phyloP scores from a whole-genome alignment of 2,113 vertebrate genomes.

The Proteles cristata region DNA sequence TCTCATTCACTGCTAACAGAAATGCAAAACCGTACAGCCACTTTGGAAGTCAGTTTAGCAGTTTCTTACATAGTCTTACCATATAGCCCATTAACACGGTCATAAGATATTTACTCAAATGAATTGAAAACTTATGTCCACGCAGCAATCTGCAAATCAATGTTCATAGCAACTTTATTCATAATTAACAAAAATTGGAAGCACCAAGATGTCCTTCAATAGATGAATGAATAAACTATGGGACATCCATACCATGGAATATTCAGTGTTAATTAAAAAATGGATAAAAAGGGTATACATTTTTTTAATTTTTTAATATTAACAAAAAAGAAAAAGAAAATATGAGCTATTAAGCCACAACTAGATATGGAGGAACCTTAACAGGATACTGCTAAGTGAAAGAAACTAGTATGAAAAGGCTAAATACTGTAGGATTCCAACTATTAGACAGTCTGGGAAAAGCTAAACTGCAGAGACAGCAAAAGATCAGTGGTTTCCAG shows the following conservation, averaged over 20 bases:
- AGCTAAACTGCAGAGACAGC: background rate
- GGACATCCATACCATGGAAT: background rate
- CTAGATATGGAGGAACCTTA: background rate
- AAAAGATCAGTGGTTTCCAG: background rate
- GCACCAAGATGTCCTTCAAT: background rate
- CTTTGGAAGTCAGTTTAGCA: background rate
- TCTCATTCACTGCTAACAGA: rapidly evolving
- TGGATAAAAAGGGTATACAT: background rate
- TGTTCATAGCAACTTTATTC: background rate
- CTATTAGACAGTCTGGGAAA: background rate
- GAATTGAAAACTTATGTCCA: background rate
- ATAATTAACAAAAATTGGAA: background rate
- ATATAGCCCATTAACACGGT: background rate
- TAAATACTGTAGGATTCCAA: background rate
- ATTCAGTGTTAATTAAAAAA: background rate
- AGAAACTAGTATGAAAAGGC: background rate
- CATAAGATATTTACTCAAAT: background rate
- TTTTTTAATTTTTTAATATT: background rate
- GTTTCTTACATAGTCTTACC: background rate
- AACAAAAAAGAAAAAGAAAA: background rate
- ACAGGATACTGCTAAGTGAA: background rate
- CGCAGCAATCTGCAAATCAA: background rate
- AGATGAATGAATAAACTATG: background rate
- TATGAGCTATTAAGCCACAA: background rate
- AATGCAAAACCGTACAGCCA: background rate